Percentiles rank a stretch among this genome's conserved stretches.
Conservation (phyloP, 2,113 vertebrate genomes). For the Cyanocitta stelleri region DNA sequence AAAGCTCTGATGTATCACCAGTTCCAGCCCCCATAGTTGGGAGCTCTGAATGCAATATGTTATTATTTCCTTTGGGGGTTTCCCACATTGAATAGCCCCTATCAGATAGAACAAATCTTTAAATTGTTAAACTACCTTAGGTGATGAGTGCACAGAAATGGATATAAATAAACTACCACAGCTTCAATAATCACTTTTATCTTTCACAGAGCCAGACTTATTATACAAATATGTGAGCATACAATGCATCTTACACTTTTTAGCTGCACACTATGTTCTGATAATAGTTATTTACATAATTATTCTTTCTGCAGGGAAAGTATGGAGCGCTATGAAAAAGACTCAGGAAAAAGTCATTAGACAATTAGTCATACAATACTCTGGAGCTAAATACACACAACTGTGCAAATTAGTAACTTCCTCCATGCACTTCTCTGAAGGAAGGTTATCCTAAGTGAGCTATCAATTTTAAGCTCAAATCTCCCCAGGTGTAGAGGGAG, state of each 20-base stretch:
- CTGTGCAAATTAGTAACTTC: neutral
- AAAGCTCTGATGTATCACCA: neutral
- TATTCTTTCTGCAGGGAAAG: constrained; percentile 58
- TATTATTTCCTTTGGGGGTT: constrained; percentile 10
- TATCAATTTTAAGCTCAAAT: neutral
- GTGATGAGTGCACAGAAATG: neutral
- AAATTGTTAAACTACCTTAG: constrained; percentile 21
- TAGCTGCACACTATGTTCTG: neutral
- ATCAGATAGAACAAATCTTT: constrained; percentile 20
- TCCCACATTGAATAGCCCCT: neutral
- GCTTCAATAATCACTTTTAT: constrained; percentile 30
- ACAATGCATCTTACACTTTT: constrained; percentile 5
- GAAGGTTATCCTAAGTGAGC: neutral
- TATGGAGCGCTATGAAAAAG: neutral
- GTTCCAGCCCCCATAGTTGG: neutral
- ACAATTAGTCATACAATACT: constrained; percentile 23
- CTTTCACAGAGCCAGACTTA: constrained; percentile 17
- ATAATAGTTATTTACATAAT: constrained; percentile 60
- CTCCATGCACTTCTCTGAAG: neutral
- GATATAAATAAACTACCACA: constrained; percentile 9
- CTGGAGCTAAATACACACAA: constrained; percentile 27
- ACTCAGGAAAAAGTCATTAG: constrained; percentile 19
- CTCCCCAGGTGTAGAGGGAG: neutral
- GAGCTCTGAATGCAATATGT: neutral
- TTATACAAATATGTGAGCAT: constrained; percentile 3